These are phyloP conservation scores for Falco novaeseelandiae DNA, from an alignment of 2,797 vertebrate genomes.

Conservation along the genomic window DNA sequence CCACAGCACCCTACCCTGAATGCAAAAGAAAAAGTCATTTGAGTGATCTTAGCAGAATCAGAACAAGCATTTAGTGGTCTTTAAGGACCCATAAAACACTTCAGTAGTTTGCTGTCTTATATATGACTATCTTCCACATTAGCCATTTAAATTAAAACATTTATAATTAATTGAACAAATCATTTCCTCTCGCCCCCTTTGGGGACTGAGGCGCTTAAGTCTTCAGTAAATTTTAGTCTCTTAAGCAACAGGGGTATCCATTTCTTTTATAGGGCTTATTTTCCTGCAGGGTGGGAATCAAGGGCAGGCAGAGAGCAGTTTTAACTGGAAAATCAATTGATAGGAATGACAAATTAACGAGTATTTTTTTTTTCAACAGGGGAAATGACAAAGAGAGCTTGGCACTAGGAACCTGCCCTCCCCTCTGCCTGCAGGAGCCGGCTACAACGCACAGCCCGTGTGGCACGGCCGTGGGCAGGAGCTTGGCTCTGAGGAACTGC, in stretches of 20 bases:
- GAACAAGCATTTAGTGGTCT: slow-evolving; percentile 53
- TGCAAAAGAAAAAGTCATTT: background rate
- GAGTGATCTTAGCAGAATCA: slow-evolving; percentile 3
- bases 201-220: background rate
- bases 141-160: slow-evolving; percentile 73
- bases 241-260: slow-evolving; percentile 13
- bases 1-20: background rate
- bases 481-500: background rate
- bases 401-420: background rate
- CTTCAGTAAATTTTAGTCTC: slow-evolving; percentile 39
- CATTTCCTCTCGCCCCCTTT: slow-evolving; percentile 11
- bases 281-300: slow-evolving; percentile 37
- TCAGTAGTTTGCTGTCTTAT: slow-evolving; percentile 36
- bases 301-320: slow-evolving; percentile 36
- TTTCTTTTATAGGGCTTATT: background rate
- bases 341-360: background rate
- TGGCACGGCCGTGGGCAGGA: rapidly evolving
- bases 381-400: background rate
- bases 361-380: background rate
- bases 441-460: background rate
- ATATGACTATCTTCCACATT: slow-evolving; percentile 47
- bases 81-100: slow-evolving; percentile 65
- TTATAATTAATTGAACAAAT: slow-evolving; percentile 75
- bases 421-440: background rate
- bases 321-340: slow-evolving; percentile 51